Conservation (phyloP, 2,113 vertebrate species). For the Taurulus bubalis region DNA sequence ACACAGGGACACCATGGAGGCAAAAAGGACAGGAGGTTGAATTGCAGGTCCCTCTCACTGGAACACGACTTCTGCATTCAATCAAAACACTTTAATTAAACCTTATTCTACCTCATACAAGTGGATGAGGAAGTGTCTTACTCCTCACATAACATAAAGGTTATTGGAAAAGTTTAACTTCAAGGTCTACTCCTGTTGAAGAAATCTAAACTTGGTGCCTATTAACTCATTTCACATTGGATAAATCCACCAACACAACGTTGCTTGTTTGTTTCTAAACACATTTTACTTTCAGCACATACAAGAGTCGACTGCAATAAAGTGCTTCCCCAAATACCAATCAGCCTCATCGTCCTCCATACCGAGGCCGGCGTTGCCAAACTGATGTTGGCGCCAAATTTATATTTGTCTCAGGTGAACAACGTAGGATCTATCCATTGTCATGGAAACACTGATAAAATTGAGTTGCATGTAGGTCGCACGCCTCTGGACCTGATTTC, state of each 20-base stretch:
- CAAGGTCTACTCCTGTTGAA: neutral
- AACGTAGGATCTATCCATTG: constrained; percentile 41
- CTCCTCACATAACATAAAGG: neutral
- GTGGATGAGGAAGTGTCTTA: neutral
- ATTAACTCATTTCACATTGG: neutral
- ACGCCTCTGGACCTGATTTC: constrained; percentile 45
- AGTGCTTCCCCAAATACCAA: constrained; percentile 16
- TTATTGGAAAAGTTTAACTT: neutral
- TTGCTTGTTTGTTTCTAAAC: neutral
- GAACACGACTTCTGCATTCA: constrained; percentile 13
- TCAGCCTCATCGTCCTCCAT: constrained; percentile 35
- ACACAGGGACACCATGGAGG: constrained; percentile 8
- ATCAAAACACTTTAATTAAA: constrained; percentile 13
- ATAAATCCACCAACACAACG: neutral
- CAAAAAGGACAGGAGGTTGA: neutral
- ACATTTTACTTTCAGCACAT: neutral
- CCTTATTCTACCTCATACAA: neutral
- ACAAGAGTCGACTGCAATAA: neutral
- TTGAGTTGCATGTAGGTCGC: constrained; percentile 58
- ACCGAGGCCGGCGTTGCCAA: constrained; percentile 16
- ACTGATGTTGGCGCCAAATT: constrained; percentile 22
- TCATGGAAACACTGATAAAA: constrained; percentile 62
- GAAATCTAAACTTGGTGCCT: neutral
- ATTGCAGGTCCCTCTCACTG: constrained; percentile 17
- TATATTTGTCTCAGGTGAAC: constrained; percentile 53